Base-by-base conservation (phyloP, 2,888 invertebrate species). In the Hipparchia sbordonii region DNA sequence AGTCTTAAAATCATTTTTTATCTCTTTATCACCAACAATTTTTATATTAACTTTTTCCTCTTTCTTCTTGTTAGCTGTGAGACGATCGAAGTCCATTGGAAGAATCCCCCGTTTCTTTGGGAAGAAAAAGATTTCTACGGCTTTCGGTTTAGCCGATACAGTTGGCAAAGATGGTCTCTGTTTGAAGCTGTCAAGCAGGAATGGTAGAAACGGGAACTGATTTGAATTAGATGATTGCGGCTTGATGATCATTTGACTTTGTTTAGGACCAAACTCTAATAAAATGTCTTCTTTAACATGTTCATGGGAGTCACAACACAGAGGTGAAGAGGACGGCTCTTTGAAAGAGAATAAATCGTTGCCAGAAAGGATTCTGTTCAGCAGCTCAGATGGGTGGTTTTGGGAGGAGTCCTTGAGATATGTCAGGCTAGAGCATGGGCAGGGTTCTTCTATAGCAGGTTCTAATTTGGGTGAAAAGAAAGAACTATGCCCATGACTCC, bases 261-360 rank as follows among this genome's bases (percentile, higher is more conserved):
- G 79, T 73, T 84, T 88, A 0, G 89, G 84, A 3, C 80, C 77
- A 10, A 90, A 78, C 73, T 92, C 90, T 1, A 91, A 83, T 60
- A 86, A 81, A 1, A 90, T 77, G 7, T 89, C 87, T 74, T 92
- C 91, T 54, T 87, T 85, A 0, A 84, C 70, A 48, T 87, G 83
- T 70, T 91, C 92, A 68, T 88, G 89, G 2, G 92, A 91, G 13
- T 88, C 87, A 74, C 93, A 93, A 76, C 93, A 93, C 8, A 84
- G 70, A 0, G 84, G 74, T 0, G 91, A 90, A 3, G 82, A 79
- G 1, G 79, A 39, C 6, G 86, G 84, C 7, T 89, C 87, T 74
- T 85, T 89, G 10, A 75, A 82, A 1, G 82, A 81, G 75, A 92
- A 89, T 0, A 90, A 75, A 46, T 90, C 87, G 62, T 87, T 88